phyloP scores from a whole-genome alignment of 2,113 vertebrate genomes.

The Onychostruthus taczanowskii region DNA sequence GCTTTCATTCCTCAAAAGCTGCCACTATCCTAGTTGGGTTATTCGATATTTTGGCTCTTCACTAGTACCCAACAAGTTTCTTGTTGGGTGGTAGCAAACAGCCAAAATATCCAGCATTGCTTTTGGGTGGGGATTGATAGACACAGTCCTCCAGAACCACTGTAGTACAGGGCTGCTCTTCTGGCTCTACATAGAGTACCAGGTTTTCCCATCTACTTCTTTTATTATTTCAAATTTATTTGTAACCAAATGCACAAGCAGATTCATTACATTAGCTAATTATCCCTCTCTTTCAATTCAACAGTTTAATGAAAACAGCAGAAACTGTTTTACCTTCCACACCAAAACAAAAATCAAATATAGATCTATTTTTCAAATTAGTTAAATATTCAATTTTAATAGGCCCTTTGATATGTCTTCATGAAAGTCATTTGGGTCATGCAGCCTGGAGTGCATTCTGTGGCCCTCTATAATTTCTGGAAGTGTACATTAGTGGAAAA shows the following conservation, averaged over 20 bases:
- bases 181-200: not conserved
- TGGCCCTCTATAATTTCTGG: not conserved
- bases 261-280: not conserved
- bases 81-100: not conserved
- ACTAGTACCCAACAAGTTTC: not conserved
- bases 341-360: conserved; percentile 4
- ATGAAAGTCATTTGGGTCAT: not conserved
- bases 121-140: not conserved
- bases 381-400: not conserved
- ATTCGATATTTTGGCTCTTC: not conserved
- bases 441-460: not conserved
- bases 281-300: not conserved
- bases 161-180: not conserved
- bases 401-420: not conserved
- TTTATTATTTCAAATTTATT: not conserved
- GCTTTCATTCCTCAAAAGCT: not conserved
- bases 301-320: not conserved
- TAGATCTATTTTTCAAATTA: not conserved
- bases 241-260: not conserved
- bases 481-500: conserved; percentile 3
- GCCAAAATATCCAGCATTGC: not conserved
- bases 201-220: not conserved
- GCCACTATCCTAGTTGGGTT: not conserved
- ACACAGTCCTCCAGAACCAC: not conserved
- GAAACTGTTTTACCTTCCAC: not conserved